Conservation (phyloP, 30 jellyfish, hydroid and myxozoan genomes). For the Aurelia aurita region DNA sequence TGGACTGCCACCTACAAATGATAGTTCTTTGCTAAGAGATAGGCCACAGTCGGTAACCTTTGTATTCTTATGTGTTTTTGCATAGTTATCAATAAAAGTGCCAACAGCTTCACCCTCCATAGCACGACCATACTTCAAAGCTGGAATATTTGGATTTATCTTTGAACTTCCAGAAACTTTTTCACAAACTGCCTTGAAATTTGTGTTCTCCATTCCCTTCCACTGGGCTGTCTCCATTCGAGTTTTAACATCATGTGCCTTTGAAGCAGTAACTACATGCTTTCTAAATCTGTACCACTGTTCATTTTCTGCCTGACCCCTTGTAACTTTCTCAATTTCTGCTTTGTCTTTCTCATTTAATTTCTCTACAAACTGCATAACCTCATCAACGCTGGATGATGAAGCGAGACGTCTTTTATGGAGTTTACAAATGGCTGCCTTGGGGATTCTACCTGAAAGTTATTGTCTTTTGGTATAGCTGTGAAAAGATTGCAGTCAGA, state of each 20-base stretch:
- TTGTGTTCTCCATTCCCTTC: background rate
- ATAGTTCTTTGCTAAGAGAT: background rate
- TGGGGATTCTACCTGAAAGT: too few species aligned
- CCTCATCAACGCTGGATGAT: too few species aligned
- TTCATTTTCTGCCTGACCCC: background rate
- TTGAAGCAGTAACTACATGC: slow-evolving; percentile 58
- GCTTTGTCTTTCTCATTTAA: too few species aligned
- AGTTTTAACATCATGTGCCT: slow-evolving; percentile 32
- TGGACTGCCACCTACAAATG: slow-evolving; percentile 36
- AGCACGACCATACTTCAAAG: slow-evolving; percentile 57
- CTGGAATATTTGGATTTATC: slow-evolving; percentile 57
- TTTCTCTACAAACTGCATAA: too few species aligned
- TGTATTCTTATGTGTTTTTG: slow-evolving; percentile 1
- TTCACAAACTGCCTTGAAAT: slow-evolving; percentile 40
- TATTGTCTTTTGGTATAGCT: too few species aligned
- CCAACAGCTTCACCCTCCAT: slow-evolving; percentile 44
- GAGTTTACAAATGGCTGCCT: too few species aligned
- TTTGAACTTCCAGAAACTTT: slow-evolving; percentile 9
- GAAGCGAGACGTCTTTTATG: too few species aligned
- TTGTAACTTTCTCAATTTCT: background rate
- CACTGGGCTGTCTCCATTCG: slow-evolving; percentile 15
- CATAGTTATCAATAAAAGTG: slow-evolving; percentile 5
- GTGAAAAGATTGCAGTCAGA: too few species aligned
- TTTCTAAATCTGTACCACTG: background rate
- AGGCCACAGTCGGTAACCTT: slow-evolving; percentile 8